These are phyloP conservation scores for Chloroceryle inda DNA, from an alignment of 2,797 vertebrate genomes.

Conservation along the genomic window DNA sequence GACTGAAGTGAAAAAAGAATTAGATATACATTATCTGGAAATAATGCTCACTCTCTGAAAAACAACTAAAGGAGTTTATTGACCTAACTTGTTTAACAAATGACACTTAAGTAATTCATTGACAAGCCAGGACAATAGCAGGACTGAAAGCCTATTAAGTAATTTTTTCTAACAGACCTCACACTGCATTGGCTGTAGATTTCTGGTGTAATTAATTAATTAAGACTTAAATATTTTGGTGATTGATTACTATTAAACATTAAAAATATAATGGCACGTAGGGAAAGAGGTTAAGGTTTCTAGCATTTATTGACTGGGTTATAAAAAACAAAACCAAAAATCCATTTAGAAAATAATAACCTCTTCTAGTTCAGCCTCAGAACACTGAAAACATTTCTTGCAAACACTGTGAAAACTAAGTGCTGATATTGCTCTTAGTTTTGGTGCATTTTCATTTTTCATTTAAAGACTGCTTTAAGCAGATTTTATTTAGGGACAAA, in stretches of 20 bases:
- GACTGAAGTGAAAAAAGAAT: constrained; percentile 55
- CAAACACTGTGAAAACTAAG: constrained; percentile 26
- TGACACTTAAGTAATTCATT: constrained; percentile 73
- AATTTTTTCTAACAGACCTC: constrained; percentile 66
- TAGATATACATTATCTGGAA: constrained; percentile 61
- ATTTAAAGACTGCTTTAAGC: constrained; percentile 10
- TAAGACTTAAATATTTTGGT: constrained; percentile 67
- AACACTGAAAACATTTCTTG: constrained; percentile 15
- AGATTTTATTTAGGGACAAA: neutral
- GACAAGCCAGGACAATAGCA: constrained; percentile 60
- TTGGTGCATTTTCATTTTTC: constrained; percentile 32
- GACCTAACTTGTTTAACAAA: constrained; percentile 72
- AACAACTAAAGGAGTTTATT: constrained; percentile 69
- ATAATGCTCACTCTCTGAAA: constrained; percentile 62
- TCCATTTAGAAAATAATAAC: neutral
- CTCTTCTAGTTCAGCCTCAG: neutral
- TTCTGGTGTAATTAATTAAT: constrained; percentile 71
- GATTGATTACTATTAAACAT: constrained; percentile 65
- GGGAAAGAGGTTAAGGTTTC: constrained; percentile 23
- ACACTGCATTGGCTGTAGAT: constrained; percentile 48
- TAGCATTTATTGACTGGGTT: constrained; percentile 15
- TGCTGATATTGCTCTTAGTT: constrained; percentile 38
- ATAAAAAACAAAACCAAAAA: neutral
- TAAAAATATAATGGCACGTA: constrained; percentile 21
- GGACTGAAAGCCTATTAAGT: constrained; percentile 59